Evolutionary conservation across 2,888 invertebrate genomes (phyloP).

Genomic region (Diabrotica balteata): DNA sequence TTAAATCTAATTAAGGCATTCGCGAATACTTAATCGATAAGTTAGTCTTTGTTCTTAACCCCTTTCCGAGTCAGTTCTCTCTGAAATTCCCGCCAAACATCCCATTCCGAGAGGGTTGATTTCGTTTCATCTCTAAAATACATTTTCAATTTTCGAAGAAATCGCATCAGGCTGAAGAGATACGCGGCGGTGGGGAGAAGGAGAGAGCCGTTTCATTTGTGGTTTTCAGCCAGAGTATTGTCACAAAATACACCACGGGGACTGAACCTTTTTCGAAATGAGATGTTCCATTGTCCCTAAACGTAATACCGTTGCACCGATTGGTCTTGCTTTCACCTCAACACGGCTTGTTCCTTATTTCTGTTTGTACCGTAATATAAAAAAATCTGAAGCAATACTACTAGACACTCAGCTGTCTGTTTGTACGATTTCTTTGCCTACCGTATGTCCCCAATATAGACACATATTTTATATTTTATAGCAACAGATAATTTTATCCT

Average conservation of each 20-base stretch:
- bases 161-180: conserved; percentile 24
- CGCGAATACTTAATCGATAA: not conserved
- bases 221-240: conserved; percentile 40
- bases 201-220: conserved; percentile 39
- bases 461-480: too few relatives aligned
- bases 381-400: conserved; percentile 19
- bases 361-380: conserved; percentile 25
- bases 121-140: conserved; percentile 3
- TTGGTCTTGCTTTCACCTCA: conserved; percentile 36
- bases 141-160: conserved; percentile 30
- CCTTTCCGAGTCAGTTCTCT: not conserved
- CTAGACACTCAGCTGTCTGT: not conserved
- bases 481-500: too few relatives aligned
- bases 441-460: too few relatives aligned
- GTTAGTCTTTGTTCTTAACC: not conserved
- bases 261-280: conserved; percentile 44
- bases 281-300: conserved; percentile 45
- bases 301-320: conserved; percentile 40
- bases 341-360: conserved; percentile 24
- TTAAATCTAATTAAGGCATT: too few relatives aligned
- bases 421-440: not conserved
- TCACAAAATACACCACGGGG: conserved; percentile 41
- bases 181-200: conserved; percentile 11
- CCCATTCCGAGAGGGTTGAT: not conserved
- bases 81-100: not conserved